Conservation (phyloP, 2,888 invertebrate species). For the Orthonevra nobilis region DNA sequence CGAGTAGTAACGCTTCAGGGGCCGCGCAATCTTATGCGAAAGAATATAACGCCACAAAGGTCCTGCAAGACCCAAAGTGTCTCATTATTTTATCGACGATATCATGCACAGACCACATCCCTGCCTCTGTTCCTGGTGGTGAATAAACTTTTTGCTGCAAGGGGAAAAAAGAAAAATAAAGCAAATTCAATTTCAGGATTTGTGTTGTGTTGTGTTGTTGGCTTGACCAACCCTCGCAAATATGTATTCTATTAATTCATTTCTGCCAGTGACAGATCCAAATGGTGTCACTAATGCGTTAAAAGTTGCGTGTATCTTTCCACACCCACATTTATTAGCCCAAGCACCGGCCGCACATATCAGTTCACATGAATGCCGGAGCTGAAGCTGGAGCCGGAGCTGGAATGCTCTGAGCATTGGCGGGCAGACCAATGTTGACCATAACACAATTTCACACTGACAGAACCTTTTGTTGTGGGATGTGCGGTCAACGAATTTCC, state of each 20-base stretch:
- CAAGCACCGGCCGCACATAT: slow-evolving; percentile 10
- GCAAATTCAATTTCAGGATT: slow-evolving; percentile 38
- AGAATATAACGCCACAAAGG: slow-evolving; percentile 40
- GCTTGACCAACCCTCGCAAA: slow-evolving; percentile 31
- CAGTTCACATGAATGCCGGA: slow-evolving; percentile 2
- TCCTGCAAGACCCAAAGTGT: slow-evolving; percentile 56
- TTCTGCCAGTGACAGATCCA: slow-evolving; percentile 70
- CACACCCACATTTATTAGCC: slow-evolving; percentile 63
- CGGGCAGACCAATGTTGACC: slow-evolving; percentile 46
- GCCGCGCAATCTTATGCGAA: slow-evolving; percentile 37
- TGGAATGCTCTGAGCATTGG: background rate
- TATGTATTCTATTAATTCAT: slow-evolving; percentile 69
- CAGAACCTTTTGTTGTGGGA: slow-evolving; percentile 60
- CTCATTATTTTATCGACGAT: slow-evolving; percentile 62
- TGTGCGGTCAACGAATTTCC: slow-evolving; percentile 67
- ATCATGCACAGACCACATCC: background rate
- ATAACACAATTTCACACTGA: slow-evolving; percentile 67
- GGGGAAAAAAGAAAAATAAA: slow-evolving; percentile 24
- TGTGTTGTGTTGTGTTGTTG: slow-evolving; percentile 5
- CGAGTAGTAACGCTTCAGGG: slow-evolving; percentile 54
- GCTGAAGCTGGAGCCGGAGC: background rate
- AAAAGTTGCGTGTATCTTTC: slow-evolving; percentile 58
- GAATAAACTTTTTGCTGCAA: slow-evolving; percentile 26
- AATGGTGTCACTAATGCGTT: slow-evolving; percentile 71
- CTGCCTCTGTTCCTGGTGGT: background rate